Evolutionary conservation across 2,888 invertebrate genomes (phyloP).

Genomic region (Amphipyra berbera): DNA sequence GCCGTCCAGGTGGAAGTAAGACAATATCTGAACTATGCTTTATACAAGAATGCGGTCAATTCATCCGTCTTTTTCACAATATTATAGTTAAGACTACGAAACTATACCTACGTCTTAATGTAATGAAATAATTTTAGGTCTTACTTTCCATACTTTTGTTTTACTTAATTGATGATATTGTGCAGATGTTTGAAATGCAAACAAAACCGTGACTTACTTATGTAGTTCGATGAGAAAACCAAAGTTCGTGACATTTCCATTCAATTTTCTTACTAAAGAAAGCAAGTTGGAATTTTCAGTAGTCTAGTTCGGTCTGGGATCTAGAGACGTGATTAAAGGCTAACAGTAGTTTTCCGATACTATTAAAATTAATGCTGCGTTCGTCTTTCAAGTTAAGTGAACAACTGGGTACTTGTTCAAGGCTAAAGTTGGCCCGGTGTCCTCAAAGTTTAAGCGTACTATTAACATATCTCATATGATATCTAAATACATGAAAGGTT

Average conservation of each 20-base stretch:
- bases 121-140: slow-evolving; percentile 13
- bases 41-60: slow-evolving; percentile 8
- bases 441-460: slow-evolving; percentile 46
- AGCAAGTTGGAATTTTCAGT: slow-evolving; percentile 36
- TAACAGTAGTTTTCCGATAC: slow-evolving; percentile 17
- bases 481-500: slow-evolving; percentile 55
- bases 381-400: slow-evolving; percentile 20
- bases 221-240: slow-evolving; percentile 38
- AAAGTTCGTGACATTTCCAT: slow-evolving; percentile 47
- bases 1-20: slow-evolving; percentile 17
- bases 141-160: slow-evolving; percentile 12
- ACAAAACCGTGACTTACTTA: slow-evolving; percentile 34
- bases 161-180: slow-evolving; percentile 17
- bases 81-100: slow-evolving; percentile 13
- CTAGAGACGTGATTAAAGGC: slow-evolving; percentile 24
- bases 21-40: slow-evolving; percentile 34
- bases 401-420: slow-evolving; percentile 45
- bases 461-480: slow-evolving; percentile 56
- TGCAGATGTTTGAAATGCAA: slow-evolving; percentile 23
- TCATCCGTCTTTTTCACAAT: slow-evolving; percentile 23
- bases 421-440: slow-evolving; percentile 44
- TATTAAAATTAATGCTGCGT: slow-evolving; percentile 17
- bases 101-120: slow-evolving; percentile 8
- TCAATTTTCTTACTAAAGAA: slow-evolving; percentile 50
- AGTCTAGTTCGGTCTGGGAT: slow-evolving; percentile 36